Conservation (phyloP, 2,113 vertebrate species). For the Upupa epops region DNA sequence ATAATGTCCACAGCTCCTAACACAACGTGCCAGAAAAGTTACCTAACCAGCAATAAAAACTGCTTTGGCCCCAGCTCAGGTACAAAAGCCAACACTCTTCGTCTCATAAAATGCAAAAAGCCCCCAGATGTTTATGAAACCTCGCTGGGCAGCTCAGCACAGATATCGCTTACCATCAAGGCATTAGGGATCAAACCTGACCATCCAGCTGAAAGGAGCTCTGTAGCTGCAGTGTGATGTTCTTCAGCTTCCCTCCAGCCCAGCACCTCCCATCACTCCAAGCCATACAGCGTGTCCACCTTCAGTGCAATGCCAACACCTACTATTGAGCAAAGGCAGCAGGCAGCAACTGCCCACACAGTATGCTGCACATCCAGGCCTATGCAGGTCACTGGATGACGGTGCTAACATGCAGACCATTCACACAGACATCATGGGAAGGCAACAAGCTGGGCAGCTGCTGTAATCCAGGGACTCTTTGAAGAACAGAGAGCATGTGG, state of each 20-base stretch:
- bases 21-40: conserved; percentile 3
- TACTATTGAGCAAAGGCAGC: not conserved
- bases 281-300: not conserved
- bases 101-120: not conserved
- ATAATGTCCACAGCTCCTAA: not conserved
- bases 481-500: rapidly evolving
- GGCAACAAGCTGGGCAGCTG: not conserved
- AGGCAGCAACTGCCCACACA: not conserved
- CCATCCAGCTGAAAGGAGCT: not conserved
- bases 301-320: not conserved
- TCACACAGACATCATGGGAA: rapidly evolving
- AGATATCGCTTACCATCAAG: not conserved
- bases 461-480: not conserved
- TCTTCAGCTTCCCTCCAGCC: not conserved
- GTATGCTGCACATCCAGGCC: rapidly evolving
- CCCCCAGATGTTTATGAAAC: conserved; percentile 36
- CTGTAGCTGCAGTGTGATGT: not conserved
- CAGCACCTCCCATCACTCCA: not conserved
- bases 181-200: not conserved
- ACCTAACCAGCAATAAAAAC: conserved; percentile 56
- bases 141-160: not conserved
- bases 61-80: not conserved
- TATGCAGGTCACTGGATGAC: not conserved
- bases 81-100: conserved; percentile 33
- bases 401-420: not conserved